Conservation (phyloP, 2,888 invertebrate species). For the Sisyra nigra region DNA sequence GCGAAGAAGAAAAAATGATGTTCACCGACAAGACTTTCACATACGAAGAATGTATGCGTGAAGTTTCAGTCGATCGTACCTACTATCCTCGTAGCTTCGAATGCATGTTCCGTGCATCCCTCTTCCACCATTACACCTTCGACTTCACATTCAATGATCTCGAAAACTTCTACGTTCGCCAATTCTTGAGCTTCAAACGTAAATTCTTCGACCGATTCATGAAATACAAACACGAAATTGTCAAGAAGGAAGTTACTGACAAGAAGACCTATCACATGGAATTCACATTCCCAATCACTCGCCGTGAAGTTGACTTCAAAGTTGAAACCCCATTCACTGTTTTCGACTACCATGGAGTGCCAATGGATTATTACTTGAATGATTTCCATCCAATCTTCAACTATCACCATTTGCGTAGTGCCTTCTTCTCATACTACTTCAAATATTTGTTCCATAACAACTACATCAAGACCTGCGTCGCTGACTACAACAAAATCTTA, state of each 20-base stretch:
- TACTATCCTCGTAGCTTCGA: too few relatives aligned
- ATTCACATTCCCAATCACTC: conserved; percentile 17
- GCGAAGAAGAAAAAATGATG: conserved; percentile 1
- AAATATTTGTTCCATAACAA: conserved; percentile 15
- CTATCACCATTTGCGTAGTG: conserved; percentile 11
- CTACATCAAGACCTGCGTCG: conserved; percentile 19
- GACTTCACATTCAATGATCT: not conserved
- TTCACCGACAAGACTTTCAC: not conserved
- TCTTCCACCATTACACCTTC: not conserved
- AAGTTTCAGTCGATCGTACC: not conserved
- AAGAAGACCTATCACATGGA: conserved; percentile 15
- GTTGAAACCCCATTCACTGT: conserved; percentile 18
- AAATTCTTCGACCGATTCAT: too few relatives aligned
- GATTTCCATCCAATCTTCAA: too few relatives aligned
- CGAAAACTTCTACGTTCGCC: conserved; percentile 12
- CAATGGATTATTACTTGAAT: conserved; percentile 6
- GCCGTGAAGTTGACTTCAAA: conserved; percentile 16
- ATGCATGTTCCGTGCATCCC: too few relatives aligned
- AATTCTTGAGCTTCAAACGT: conserved; percentile 9
- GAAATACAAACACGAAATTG: too few relatives aligned
- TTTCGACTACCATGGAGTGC: conserved; percentile 17
- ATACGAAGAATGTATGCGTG: conserved; percentile 4
- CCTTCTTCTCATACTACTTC: conserved; percentile 16
- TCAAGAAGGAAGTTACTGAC: conserved; percentile 13
- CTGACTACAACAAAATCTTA: conserved; percentile 15